Evolutionary conservation across 2,113 vertebrate genomes (phyloP).

Genomic region (Bubalus kerabau): DNA sequence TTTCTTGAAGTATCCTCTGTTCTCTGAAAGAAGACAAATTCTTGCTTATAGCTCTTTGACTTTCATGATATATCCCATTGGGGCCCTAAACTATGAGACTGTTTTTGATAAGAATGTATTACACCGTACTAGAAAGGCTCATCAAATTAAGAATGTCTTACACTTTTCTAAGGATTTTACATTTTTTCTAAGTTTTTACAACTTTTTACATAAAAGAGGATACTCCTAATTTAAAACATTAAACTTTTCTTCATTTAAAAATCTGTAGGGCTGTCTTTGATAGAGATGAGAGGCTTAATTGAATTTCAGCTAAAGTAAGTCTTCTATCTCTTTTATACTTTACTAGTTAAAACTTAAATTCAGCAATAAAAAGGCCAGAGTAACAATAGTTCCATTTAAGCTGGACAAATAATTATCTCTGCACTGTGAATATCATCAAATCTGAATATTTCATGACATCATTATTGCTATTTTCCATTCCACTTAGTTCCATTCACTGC

Average conservation of each 20-base stretch:
- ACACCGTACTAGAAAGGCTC: background rate
- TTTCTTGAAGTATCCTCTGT: background rate
- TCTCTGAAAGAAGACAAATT: background rate
- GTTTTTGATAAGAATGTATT: background rate
- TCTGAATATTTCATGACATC: background rate
- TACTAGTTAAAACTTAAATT: conserved; percentile 37
- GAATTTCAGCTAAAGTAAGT: background rate
- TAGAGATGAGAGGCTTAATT: conserved; percentile 9
- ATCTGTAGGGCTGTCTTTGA: background rate
- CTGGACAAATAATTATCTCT: conserved; percentile 34
- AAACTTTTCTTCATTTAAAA: conserved; percentile 26
- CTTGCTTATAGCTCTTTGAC: background rate
- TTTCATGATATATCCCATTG: background rate
- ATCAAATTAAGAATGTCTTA: conserved; percentile 2
- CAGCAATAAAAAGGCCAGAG: background rate
- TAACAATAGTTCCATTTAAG: background rate
- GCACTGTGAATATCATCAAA: background rate
- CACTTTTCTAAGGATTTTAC: background rate
- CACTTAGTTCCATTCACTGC: conserved; percentile 20
- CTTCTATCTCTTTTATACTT: background rate
- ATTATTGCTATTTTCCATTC: conserved; percentile 10
- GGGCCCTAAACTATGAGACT: background rate
- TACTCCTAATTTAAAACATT: background rate
- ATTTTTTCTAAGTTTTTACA: background rate
- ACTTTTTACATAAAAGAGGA: background rate